Evolutionary conservation across 1,140 invertebrate genomes (phyloP).

Genomic region (Cherax quadricarinatus): DNA sequence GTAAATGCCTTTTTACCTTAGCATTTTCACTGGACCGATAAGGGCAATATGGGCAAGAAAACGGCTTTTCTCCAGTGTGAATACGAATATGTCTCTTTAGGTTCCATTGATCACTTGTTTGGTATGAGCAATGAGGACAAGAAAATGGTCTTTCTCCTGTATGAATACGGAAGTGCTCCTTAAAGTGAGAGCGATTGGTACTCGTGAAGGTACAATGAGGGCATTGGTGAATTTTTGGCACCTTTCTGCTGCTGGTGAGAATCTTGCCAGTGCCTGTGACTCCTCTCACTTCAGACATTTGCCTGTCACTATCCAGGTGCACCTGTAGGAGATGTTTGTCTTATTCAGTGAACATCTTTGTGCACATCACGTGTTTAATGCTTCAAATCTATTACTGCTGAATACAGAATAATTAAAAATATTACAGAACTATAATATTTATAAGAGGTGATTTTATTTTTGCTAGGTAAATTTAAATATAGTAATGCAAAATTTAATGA

Average conservation of each 20-base stretch:
- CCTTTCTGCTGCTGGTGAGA: conserved; percentile 25
- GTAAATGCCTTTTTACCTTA: conserved; percentile 6
- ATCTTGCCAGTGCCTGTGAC: conserved; percentile 18
- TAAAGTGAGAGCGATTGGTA: conserved; percentile 39
- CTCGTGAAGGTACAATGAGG: conserved; percentile 53
- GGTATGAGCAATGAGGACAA: conserved; percentile 37
- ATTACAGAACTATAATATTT: not conserved
- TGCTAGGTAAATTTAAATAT: not conserved
- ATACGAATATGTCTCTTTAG: conserved; percentile 35
- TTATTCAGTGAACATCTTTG: conserved; percentile 15
- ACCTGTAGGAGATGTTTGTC: conserved; percentile 47
- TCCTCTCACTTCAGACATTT: conserved; percentile 23
- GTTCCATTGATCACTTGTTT: conserved; percentile 34
- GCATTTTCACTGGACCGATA: conserved; percentile 32
- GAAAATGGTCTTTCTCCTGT: conserved; percentile 66
- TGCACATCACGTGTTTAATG: not conserved
- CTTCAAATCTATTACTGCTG: not conserved
- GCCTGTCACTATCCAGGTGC: conserved; percentile 26
- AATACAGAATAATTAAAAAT: not conserved
- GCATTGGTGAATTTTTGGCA: conserved; percentile 52
- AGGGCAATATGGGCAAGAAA: conserved; percentile 16
- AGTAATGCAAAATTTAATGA: not conserved
- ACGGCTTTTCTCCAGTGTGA: conserved; percentile 23
- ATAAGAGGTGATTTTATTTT: not conserved
- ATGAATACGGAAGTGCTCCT: conserved; percentile 61